These are phyloP conservation scores for Erebia aethiops DNA, from an alignment of 2,888 invertebrate genomes.

Conservation along the genomic window DNA sequence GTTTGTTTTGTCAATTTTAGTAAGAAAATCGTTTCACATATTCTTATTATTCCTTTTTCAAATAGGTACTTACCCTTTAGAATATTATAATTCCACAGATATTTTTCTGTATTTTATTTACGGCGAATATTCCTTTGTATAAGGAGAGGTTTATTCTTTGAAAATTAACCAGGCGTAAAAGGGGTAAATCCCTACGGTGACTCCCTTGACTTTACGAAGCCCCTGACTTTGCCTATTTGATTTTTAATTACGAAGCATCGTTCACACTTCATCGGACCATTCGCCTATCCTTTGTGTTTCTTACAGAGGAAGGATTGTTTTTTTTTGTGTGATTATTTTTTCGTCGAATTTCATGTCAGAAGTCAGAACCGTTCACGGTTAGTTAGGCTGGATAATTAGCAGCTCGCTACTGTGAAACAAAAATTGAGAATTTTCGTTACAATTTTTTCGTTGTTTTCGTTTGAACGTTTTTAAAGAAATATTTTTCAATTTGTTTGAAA, in stretches of 20 bases:
- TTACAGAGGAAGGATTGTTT: conserved; percentile 70
- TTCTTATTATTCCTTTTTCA: not conserved
- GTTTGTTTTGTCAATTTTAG: not conserved
- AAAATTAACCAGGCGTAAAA: conserved; percentile 60
- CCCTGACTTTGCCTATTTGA: conserved; percentile 66
- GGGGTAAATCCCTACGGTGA: conserved; percentile 59
- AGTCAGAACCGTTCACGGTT: conserved; percentile 70
- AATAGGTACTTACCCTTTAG: not conserved
- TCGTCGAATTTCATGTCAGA: conserved; percentile 60
- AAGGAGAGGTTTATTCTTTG: conserved; percentile 64
- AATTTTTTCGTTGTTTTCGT: conserved; percentile 6
- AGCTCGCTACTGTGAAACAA: conserved; percentile 46
- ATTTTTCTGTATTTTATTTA: conserved; percentile 40
- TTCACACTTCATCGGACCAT: conserved; percentile 75
- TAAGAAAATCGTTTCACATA: conserved; percentile 4
- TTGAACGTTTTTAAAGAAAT: conserved; percentile 1
- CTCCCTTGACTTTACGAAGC: conserved; percentile 55
- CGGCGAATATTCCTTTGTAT: conserved; percentile 49
- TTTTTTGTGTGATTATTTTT: conserved; percentile 51
- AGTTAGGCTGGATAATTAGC: conserved; percentile 75
- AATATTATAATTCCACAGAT: not conserved
- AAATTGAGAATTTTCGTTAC: conserved; percentile 22
- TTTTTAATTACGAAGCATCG: conserved; percentile 77
- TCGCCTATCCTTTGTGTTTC: conserved; percentile 74
- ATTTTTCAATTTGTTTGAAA: not conserved